A percentile compares a stretch with the other conserved stretches of the same genome.
These are phyloP conservation scores for Conopomorpha cramerella DNA, from an alignment of 1,140 invertebrate species.

Conservation along the genomic window DNA sequence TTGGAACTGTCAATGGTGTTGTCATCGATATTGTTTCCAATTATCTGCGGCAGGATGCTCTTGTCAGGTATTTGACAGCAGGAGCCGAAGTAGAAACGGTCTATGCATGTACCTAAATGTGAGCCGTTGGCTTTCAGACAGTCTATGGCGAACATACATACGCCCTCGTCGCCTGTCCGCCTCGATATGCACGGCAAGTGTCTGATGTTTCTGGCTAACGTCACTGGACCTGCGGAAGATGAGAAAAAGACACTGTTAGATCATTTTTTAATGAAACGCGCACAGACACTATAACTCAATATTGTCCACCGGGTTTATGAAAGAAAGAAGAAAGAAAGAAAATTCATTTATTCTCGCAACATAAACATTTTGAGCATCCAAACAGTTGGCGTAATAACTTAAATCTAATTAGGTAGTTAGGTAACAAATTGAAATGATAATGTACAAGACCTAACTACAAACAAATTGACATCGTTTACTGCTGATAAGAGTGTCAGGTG, in stretches of 20 bases:
- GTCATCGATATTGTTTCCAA: constrained; percentile 49
- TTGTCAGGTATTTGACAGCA: constrained; percentile 76
- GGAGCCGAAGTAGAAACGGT: constrained; percentile 89
- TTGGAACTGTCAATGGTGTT: constrained; percentile 46
- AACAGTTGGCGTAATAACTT: no score
- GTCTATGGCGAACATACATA: constrained; percentile 94
- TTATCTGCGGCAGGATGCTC: constrained; percentile 43
- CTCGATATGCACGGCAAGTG: constrained; percentile 84
- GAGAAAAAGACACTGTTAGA: constrained; percentile 10
- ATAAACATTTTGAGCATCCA: no score
- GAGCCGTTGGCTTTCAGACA: constrained; percentile 90
- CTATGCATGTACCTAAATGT: constrained; percentile 88
- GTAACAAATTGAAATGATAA: no score
- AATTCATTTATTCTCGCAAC: no score
- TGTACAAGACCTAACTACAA: no score
- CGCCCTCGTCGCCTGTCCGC: constrained; percentile 75
- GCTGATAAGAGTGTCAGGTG: no score
- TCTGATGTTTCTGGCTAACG: constrained; percentile 79
- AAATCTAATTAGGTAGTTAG: no score
- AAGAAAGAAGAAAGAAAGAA: no score
- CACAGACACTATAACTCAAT: no score
- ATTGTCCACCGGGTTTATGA: no score
- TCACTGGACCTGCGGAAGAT: constrained; percentile 50
- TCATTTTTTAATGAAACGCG: no score
- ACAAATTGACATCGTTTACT: no score